phyloP scores from a whole-genome alignment of 2,888 invertebrate genomes.

The Teinopalpus imperialis region DNA sequence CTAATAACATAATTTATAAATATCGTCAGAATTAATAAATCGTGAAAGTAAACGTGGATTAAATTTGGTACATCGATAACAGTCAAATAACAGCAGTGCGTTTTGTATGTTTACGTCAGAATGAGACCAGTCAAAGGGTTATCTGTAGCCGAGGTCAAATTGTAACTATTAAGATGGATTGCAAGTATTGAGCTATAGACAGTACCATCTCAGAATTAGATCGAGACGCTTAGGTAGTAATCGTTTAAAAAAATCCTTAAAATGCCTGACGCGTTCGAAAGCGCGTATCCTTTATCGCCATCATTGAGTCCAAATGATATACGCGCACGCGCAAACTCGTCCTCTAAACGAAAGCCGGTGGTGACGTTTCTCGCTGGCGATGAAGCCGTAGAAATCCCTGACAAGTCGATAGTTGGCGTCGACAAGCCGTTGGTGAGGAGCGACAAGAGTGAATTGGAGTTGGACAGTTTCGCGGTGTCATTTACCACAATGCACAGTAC shows the following conservation, averaged over 20 bases:
- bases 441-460: slow-evolving; percentile 72
- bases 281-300: slow-evolving; percentile 77
- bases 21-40: too few species aligned
- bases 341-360: slow-evolving; percentile 61
- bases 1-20: too few species aligned
- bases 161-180: slow-evolving; percentile 49
- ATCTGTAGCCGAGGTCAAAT: slow-evolving; percentile 60
- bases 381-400: slow-evolving; percentile 70
- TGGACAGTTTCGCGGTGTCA: slow-evolving; percentile 81
- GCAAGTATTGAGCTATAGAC: slow-evolving; percentile 28
- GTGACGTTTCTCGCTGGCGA: slow-evolving; percentile 65
- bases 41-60: not conserved
- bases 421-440: slow-evolving; percentile 61
- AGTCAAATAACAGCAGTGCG: slow-evolving; percentile 11
- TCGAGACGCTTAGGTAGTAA: too few species aligned
- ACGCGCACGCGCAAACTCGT: slow-evolving; percentile 82
- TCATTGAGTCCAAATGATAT: slow-evolving; percentile 75
- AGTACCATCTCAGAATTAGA: slow-evolving; percentile 14
- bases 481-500: slow-evolving; percentile 65
- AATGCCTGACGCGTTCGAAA: slow-evolving; percentile 83
- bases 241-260: too few species aligned
- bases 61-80: not conserved
- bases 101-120: slow-evolving; percentile 54
- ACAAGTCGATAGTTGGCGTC: slow-evolving; percentile 65
- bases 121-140: slow-evolving; percentile 56